Base-by-base conservation (phyloP, 2,113 vertebrate genomes). In the Donacobius atricapilla region DNA sequence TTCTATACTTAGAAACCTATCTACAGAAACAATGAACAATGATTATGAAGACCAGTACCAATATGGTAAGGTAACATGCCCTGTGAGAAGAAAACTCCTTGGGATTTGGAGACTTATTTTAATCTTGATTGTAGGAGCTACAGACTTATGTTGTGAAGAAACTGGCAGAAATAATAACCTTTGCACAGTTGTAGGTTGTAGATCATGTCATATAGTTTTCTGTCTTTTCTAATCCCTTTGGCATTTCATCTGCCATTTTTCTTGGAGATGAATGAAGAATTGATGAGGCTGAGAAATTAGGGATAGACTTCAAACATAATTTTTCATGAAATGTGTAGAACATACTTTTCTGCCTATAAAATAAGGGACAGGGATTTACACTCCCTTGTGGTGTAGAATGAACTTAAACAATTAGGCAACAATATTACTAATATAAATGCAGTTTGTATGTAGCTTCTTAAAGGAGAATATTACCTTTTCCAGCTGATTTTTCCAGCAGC, bases 1-100 rank as follows among this genome's bases (percentile, higher is more conserved):
- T 65, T 28, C 61, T 53, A 4, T 39, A 40, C 48, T 60, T 87
- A 21, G 2, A 69, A 45, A 44, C 20, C 27, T 60, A 1, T 28
- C 25, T 61, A 23, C 37, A 73, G 72, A 90, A 85, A n/a, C 15
- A 61, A 30, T 31, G 37, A 80, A 39, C 54, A 47, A 53, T 68
- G 30, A 42, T 53, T 30, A 33, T 14, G 11, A 64, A 66, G 63
- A 51, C n/a, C 35, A 44, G 56, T 56, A 28, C 40, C 56, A 40
- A 24, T 10, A 24, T 21, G 47, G 37, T 20, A 60, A 21, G 65
- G 54, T 47, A 31, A 42, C 0, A 0, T 78, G 61, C 17, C 21
- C 78, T 75, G 30, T 31, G 35, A 53, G 53, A 88, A 68, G 27
- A 54, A 57, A 42, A 72, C 19, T 69, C 73, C 28, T 71, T 1